Percentiles rank a stretch among this genome's conserved stretches.
Evolutionary conservation across 2,888 invertebrate species (phyloP).

Genomic region (Drosophila mercatorum): DNA sequence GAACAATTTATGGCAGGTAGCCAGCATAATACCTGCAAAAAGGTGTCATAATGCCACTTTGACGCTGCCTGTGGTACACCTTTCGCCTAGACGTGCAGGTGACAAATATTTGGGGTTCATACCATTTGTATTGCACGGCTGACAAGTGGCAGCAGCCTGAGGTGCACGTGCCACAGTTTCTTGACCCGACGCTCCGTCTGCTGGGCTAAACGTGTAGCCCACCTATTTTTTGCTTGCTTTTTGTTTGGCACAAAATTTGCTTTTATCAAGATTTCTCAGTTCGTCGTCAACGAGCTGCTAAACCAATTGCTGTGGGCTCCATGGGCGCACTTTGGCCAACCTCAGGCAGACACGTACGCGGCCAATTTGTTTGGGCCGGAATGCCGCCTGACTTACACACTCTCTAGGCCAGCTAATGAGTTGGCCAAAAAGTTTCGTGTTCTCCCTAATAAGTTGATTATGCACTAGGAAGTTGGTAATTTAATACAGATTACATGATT

Average conservation of each 20-base stretch:
- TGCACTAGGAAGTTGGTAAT: not conserved
- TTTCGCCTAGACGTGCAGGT: conserved; percentile 27
- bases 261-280: conserved; percentile 47
- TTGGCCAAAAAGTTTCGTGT: not conserved
- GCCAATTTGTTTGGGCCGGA: conserved; percentile 35
- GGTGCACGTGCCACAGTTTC: conserved; percentile 41
- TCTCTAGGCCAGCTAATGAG: conserved; percentile 16
- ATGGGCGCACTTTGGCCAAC: conserved; percentile 20
- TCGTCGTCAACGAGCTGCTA: conserved; percentile 25
- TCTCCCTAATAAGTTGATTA: not conserved
- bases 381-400: conserved; percentile 7
- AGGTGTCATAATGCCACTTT: conserved; percentile 61
- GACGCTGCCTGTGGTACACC: conserved; percentile 52
- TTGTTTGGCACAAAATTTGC: conserved; percentile 7
- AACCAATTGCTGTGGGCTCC: conserved; percentile 33
- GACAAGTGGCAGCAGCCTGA: conserved; percentile 31
- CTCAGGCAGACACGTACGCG: conserved; percentile 39
- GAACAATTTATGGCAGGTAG: conserved; percentile 33
- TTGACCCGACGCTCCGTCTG: conserved; percentile 48
- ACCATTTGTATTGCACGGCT: conserved; percentile 28
- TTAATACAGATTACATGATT: not conserved
- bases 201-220: conserved; percentile 38
- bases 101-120: conserved; percentile 24
- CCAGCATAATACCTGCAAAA: conserved; percentile 7
- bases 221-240: conserved; percentile 20